These are phyloP conservation scores for Lordiphosa collinella DNA, from an alignment of 1,140 invertebrate species.

Conservation along the genomic window DNA sequence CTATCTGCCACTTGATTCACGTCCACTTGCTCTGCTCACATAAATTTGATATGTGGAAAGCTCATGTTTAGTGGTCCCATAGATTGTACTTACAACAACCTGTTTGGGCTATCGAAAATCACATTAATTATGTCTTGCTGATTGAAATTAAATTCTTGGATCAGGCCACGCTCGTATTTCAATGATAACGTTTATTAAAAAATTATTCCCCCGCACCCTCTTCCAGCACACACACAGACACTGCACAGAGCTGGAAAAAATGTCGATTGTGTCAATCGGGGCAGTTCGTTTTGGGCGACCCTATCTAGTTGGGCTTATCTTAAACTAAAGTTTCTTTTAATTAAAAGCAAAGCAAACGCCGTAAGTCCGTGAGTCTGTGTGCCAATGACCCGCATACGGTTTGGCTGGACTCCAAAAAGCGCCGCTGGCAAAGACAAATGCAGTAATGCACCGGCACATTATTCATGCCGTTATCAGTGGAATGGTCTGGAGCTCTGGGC, in stretches of 20 bases:
- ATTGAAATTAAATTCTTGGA: conserved; percentile 45
- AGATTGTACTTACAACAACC: conserved; percentile 37
- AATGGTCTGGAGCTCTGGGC: conserved; percentile 40
- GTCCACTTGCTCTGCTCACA: neutral
- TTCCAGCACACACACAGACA: conserved; percentile 13
- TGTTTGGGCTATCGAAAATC: conserved; percentile 66
- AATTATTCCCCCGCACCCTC: conserved; percentile 15
- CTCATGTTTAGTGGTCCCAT: conserved; percentile 39
- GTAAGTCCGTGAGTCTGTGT: conserved; percentile 24
- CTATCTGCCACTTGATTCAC: neutral
- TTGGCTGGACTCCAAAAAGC: conserved; percentile 33
- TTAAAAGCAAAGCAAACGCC: conserved; percentile 65
- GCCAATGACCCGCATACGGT: conserved; percentile 72
- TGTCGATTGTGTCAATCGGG: conserved; percentile 53
- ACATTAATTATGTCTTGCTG: conserved; percentile 61
- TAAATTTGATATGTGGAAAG: conserved; percentile 58
- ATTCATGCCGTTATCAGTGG: conserved; percentile 72
- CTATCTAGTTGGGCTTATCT: conserved; percentile 66
- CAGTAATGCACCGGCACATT: conserved; percentile 75
- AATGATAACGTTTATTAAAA: conserved; percentile 67
- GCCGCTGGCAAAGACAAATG: conserved; percentile 61
- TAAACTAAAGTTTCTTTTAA: conserved; percentile 74
- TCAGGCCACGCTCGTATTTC: conserved; percentile 50
- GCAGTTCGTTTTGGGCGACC: conserved; percentile 27
- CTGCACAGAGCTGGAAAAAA: conserved; percentile 11